Percentiles rank a stretch among this genome's conserved stretches.
Evolutionary conservation across 2,113 vertebrate species (phyloP).

Genomic region (Onychorhynchus coronatus): DNA sequence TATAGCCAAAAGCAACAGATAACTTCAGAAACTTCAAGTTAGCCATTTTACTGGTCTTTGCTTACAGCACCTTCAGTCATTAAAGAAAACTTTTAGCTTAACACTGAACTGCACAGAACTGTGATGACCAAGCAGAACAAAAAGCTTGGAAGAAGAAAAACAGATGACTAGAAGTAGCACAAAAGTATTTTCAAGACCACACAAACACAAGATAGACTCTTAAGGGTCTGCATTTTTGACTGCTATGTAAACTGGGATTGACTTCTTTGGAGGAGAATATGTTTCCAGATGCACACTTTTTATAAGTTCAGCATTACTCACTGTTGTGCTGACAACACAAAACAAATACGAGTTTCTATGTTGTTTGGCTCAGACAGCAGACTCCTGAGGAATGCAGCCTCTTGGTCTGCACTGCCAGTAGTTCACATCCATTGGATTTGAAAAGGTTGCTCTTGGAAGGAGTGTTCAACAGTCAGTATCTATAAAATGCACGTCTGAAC

Average conservation of each 20-base stretch:
- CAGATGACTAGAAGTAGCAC: neutral
- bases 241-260: neutral
- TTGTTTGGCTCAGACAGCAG: slow-evolving; percentile 28
- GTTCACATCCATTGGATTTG: neutral
- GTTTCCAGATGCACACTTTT: slow-evolving; percentile 1
- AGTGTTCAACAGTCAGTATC: neutral
- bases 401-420: neutral
- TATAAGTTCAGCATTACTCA: slow-evolving; percentile 20
- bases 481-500: neutral
- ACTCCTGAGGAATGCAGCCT: neutral
- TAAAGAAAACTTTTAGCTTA: neutral
- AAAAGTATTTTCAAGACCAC: neutral
- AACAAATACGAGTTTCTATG: slow-evolving; percentile 17
- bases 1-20: neutral
- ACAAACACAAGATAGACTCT: neutral
- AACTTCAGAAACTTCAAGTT: neutral
- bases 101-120: neutral
- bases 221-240: neutral
- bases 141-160: neutral
- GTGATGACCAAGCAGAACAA: neutral
- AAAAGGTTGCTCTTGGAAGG: neutral
- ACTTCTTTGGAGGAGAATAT: neutral
- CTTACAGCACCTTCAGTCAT: neutral
- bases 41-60: neutral
- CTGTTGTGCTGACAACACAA: slow-evolving; percentile 16